Conservation (phyloP, 2,113 vertebrate species). For the Arizona elegans region DNA sequence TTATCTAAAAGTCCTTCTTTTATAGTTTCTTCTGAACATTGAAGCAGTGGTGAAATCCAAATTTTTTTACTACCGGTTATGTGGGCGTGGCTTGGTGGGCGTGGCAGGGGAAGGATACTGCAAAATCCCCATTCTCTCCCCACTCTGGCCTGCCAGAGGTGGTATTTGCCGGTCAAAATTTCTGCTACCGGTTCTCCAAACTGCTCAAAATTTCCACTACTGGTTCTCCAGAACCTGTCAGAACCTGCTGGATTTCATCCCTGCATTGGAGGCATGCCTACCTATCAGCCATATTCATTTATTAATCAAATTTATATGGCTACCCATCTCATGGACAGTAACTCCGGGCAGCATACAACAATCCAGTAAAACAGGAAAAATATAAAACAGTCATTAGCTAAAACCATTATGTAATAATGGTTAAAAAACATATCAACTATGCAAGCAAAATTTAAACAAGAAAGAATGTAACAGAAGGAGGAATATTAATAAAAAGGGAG, state of each 20-base stretch:
- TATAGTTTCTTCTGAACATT: neutral
- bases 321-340: neutral
- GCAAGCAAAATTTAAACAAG: neutral
- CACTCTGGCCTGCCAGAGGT: too few species aligned
- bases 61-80: too few species aligned
- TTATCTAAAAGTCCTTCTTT: neutral
- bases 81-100: too few species aligned
- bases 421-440: neutral
- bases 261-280: neutral
- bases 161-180: too few species aligned
- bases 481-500: neutral
- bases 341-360: neutral
- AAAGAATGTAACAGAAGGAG: neutral
- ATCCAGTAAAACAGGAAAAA: neutral
- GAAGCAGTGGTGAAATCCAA: neutral
- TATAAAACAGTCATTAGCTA: neutral
- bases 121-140: too few species aligned
- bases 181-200: too few species aligned
- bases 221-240: too few species aligned
- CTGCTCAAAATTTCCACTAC: too few species aligned
- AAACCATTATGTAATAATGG: neutral
- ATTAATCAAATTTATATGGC: neutral
- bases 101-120: too few species aligned
- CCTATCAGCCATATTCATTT: neutral
- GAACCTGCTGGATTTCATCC: too few species aligned